Percentiles rank a stretch among this genome's conserved stretches.
phyloP scores from a whole-genome alignment of 2,797 vertebrate genomes.

The Jordanella pulchra region DNA sequence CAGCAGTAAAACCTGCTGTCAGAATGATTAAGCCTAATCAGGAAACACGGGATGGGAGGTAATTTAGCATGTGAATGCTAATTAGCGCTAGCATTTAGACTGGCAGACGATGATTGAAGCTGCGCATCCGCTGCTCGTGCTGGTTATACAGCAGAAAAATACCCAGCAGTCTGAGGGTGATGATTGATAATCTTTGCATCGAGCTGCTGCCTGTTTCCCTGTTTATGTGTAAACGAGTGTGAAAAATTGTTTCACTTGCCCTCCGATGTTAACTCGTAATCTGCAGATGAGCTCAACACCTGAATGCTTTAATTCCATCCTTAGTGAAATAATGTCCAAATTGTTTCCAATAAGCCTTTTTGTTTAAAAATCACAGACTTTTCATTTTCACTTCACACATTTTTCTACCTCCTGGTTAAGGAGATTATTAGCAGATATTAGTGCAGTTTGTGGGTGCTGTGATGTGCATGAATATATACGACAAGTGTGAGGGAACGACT shows the following conservation, averaged over 20 bases:
- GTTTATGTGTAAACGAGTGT: slow-evolving; percentile 48
- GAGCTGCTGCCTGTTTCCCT: slow-evolving; percentile 48
- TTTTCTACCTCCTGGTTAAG: neutral
- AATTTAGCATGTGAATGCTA: slow-evolving; percentile 83
- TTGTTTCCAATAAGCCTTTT: slow-evolving; percentile 44
- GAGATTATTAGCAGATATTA: slow-evolving; percentile 1
- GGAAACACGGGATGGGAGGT: slow-evolving; percentile 81
- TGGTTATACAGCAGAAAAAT: slow-evolving; percentile 67
- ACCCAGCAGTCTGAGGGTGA: slow-evolving; percentile 53
- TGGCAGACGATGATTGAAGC: slow-evolving; percentile 76
- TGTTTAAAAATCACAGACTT: slow-evolving; percentile 4
- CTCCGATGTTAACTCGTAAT: slow-evolving; percentile 55
- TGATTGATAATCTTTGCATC: slow-evolving; percentile 69
- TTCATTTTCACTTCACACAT: neutral
- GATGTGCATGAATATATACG: slow-evolving; percentile 11
- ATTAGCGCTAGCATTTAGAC: slow-evolving; percentile 82
- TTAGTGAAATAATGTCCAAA: slow-evolving; percentile 60
- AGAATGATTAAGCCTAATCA: slow-evolving; percentile 79
- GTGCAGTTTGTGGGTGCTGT: slow-evolving; percentile 8
- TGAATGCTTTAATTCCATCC: slow-evolving; percentile 69
- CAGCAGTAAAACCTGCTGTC: slow-evolving; percentile 67
- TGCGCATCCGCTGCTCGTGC: slow-evolving; percentile 63
- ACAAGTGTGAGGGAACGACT: neutral
- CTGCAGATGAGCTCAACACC: slow-evolving; percentile 70
- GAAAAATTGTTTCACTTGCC: slow-evolving; percentile 35